Evolutionary conservation across 2,797 vertebrate genomes (phyloP).

Genomic region (Enteromius treurensis): DNA sequence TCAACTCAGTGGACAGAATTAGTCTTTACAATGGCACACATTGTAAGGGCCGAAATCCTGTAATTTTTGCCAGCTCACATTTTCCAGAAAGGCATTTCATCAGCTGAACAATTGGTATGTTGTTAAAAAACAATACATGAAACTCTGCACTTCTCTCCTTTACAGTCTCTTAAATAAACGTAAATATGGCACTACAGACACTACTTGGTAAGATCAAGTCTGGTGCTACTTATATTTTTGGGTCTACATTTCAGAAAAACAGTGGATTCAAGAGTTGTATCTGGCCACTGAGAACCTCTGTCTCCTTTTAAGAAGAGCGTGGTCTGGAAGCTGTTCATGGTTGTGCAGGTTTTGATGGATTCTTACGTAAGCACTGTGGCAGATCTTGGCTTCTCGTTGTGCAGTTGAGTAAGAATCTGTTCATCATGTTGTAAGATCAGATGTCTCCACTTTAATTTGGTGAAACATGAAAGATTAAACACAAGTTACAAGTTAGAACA

Average conservation of each 20-base stretch:
- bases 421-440: conserved; percentile 5
- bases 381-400: conserved; percentile 18
- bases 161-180: not conserved
- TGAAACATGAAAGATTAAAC: not conserved
- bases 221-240: not conserved
- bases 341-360: conserved; percentile 1
- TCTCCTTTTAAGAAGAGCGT: conserved; percentile 34
- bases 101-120: not conserved
- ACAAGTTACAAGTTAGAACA: not conserved
- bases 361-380: not conserved
- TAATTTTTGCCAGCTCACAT: not conserved
- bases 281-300: conserved; percentile 29
- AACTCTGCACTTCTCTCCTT: not conserved
- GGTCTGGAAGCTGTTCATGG: conserved; percentile 40
- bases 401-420: conserved; percentile 23
- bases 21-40: not conserved
- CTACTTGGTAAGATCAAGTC: not conserved
- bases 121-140: not conserved
- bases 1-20: not conserved
- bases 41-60: not conserved
- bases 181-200: not conserved
- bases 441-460: conserved; percentile 16
- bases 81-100: not conserved
- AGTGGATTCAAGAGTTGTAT: conserved; percentile 40
- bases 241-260: conserved; percentile 27